Conservation (phyloP, 2,888 invertebrate species). For the Perithous albicinctus region DNA sequence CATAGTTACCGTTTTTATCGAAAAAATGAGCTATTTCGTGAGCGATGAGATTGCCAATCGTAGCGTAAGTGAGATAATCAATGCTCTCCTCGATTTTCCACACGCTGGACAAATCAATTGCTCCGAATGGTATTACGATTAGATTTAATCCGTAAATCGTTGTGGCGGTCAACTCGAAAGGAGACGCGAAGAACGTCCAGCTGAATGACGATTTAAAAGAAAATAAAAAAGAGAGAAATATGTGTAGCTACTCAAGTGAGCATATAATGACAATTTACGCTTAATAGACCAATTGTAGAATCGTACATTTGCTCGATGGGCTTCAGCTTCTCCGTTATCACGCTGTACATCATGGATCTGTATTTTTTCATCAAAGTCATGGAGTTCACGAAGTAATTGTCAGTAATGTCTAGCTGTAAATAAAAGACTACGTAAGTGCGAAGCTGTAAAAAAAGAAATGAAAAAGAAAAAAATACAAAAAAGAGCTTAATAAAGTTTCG, state of each 20-base stretch:
- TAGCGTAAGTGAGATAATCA: constrained; percentile 73
- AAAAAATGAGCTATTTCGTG: constrained; percentile 78
- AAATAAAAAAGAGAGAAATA: too few species aligned
- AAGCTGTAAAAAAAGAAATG: constrained; percentile 23
- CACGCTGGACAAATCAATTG: constrained; percentile 71
- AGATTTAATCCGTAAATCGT: constrained; percentile 72
- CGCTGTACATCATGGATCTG: constrained; percentile 72
- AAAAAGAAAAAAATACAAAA: too few species aligned
- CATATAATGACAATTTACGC: constrained; percentile 26
- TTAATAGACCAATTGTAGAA: constrained; percentile 30
- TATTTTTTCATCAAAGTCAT: constrained; percentile 72
- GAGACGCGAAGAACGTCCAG: constrained; percentile 76
- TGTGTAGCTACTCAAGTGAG: background rate
- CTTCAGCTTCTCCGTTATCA: constrained; percentile 65
- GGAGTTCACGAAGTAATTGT: constrained; percentile 75
- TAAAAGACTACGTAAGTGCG: constrained; percentile 34
- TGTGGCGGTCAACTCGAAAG: constrained; percentile 72
- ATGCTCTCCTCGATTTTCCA: constrained; percentile 59
- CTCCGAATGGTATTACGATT: constrained; percentile 76
- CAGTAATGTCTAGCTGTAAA: constrained; percentile 69
- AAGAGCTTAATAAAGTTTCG: constrained; percentile 22
- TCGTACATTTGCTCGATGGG: constrained; percentile 74
- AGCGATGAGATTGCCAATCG: constrained; percentile 75
- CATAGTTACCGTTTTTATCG: constrained; percentile 74
- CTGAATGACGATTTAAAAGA: constrained; percentile 55